These are phyloP conservation scores for Harpalus rubripes DNA, from an alignment of 2,888 invertebrate genomes.

Conservation along the genomic window DNA sequence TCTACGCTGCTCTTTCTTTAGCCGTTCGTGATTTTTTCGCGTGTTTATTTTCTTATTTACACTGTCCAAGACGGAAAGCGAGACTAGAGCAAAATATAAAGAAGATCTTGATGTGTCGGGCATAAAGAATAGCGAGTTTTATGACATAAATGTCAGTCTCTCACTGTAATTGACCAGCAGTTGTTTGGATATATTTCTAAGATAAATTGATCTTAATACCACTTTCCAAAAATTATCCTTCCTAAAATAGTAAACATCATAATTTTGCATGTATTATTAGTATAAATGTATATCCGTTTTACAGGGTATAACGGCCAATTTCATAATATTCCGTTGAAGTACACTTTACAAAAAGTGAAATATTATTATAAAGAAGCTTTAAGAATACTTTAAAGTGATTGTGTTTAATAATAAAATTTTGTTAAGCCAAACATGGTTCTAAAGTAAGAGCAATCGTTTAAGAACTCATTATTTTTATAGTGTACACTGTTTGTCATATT, in stretches of 20 bases:
- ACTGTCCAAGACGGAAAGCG: conserved; percentile 17
- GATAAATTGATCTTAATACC: not conserved
- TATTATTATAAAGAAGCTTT: no score
- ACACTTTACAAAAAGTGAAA: no score
- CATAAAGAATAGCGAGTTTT: conserved; percentile 41
- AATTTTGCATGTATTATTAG: not conserved
- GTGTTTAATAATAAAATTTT: no score
- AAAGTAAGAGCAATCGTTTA: no score
- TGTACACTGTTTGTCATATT: no score
- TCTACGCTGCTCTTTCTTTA: conserved; percentile 37
- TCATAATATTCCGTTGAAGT: not conserved
- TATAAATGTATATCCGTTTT: not conserved
- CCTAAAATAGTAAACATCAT: not conserved
- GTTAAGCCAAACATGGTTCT: no score
- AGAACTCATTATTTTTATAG: no score
- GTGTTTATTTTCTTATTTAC: conserved; percentile 60
- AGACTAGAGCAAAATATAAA: not conserved
- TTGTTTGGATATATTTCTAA: conserved; percentile 32
- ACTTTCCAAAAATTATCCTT: conserved; percentile 2
- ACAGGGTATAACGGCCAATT: not conserved
- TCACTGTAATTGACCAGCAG: conserved; percentile 20
- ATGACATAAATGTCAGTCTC: conserved; percentile 22
- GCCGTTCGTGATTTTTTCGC: conserved; percentile 57
- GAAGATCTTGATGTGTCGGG: conserved; percentile 26
- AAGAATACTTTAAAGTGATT: no score